Percentiles rank a stretch among this genome's conserved stretches.
Evolutionary conservation across 2,113 vertebrate species (phyloP).

Genomic region (Rhynchopsitta pachyrhyncha): DNA sequence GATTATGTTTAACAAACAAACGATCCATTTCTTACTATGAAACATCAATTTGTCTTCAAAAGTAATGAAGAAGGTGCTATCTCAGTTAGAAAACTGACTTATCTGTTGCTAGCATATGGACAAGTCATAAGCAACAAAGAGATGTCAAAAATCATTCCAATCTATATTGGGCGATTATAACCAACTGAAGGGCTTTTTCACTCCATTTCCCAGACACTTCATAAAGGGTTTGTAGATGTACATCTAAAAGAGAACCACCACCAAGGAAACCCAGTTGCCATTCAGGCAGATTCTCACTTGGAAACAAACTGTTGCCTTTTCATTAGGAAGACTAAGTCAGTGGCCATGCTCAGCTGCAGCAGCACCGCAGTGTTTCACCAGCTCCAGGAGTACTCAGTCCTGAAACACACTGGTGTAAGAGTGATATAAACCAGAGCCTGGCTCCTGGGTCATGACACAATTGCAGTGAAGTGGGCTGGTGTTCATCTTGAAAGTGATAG

Average conservation of each 20-base stretch:
- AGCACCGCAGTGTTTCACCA: not conserved
- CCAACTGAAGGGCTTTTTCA: not conserved
- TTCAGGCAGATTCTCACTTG: not conserved
- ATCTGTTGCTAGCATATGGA: not conserved
- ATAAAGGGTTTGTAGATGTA: not conserved
- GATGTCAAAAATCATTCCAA: not conserved
- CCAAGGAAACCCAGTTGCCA: not conserved
- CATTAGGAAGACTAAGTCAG: not conserved
- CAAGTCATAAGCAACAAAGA: not conserved
- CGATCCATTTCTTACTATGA: not conserved
- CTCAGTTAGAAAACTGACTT: not conserved
- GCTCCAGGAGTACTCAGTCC: not conserved
- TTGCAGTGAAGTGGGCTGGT: not conserved
- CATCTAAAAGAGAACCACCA: not conserved
- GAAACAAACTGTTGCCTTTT: not conserved
- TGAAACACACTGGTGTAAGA: not conserved
- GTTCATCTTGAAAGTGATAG: not conserved
- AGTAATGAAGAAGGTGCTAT: not conserved
- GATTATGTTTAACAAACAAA: not conserved
- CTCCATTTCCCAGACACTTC: not conserved
- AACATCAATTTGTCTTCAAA: not conserved
- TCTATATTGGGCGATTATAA: not conserved
- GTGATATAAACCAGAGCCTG: not conserved
- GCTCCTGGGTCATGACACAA: not conserved
- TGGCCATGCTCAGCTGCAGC: not conserved